Conservation (phyloP, 2,888 invertebrate species). For the Aphidius colemani region DNA sequence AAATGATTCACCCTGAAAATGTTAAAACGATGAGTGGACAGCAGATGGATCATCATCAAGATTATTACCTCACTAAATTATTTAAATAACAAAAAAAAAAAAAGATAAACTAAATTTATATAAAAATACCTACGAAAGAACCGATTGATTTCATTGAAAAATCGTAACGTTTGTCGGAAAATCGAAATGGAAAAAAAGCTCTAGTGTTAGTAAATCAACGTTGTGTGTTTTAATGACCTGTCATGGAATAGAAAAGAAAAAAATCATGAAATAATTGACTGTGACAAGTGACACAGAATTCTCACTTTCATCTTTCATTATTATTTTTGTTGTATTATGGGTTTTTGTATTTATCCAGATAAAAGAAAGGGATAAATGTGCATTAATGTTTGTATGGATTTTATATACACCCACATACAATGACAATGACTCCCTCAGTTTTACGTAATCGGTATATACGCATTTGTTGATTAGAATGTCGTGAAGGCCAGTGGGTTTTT, state of each 20-base stretch:
- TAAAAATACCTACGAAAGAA: not conserved
- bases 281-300: constrained; percentile 50
- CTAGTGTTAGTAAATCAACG: too few relatives aligned
- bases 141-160: too few relatives aligned
- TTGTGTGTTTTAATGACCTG: too few relatives aligned
- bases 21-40: constrained; percentile 31
- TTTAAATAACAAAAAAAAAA: too few relatives aligned
- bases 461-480: constrained; percentile 58
- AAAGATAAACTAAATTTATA: too few relatives aligned
- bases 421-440: constrained; percentile 37
- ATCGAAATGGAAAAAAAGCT: too few relatives aligned
- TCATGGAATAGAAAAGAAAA: too few relatives aligned
- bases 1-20: constrained; percentile 55
- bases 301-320: not conserved
- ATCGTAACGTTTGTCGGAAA: too few relatives aligned
- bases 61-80: constrained; percentile 36
- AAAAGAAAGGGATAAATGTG: constrained; percentile 11
- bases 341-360: not conserved
- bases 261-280: constrained; percentile 42
- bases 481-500: constrained; percentile 32
- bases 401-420: constrained; percentile 57
- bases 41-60: constrained; percentile 59
- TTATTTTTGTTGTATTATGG: not conserved
- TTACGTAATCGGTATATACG: constrained; percentile 55
- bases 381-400: constrained; percentile 35